Conservation (phyloP, 2,797 vertebrate species). For the Ambastaia sidthimunki region DNA sequence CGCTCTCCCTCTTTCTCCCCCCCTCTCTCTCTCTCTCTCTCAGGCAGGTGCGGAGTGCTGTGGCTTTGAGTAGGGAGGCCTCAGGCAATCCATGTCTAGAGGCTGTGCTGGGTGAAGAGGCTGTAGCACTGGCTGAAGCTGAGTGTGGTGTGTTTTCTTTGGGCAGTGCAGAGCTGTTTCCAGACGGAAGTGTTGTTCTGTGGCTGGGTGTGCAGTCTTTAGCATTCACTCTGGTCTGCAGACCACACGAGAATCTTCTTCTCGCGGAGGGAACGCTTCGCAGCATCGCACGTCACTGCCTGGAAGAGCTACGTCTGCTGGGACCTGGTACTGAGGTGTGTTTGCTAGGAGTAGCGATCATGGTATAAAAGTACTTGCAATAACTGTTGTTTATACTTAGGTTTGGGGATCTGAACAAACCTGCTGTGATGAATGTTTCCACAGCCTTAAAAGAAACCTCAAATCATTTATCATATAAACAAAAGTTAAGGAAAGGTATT, state of each 20-base stretch:
- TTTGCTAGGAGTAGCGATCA: not conserved
- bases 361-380: not conserved
- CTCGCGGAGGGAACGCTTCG: slow-evolving; percentile 84
- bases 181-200: slow-evolving; percentile 72
- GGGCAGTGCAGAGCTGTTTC: slow-evolving; percentile 79
- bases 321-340: slow-evolving; percentile 74
- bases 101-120: slow-evolving; percentile 76
- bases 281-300: slow-evolving; percentile 79
- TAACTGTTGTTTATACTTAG: not conserved
- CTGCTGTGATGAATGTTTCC: no score
- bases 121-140: slow-evolving; percentile 77
- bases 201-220: slow-evolving; percentile 84
- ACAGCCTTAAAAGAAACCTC: no score
- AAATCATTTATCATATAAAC: no score
- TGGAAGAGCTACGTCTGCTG: slow-evolving; percentile 82
- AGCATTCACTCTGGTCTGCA: slow-evolving; percentile 84
- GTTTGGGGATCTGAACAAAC: no score
- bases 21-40: not conserved
- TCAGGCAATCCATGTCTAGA: slow-evolving; percentile 70
- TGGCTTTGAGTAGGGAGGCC: slow-evolving; percentile 77
- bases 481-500: no score
- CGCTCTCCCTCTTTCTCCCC: no score
- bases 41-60: slow-evolving; percentile 84
- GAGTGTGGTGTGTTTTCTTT: slow-evolving; percentile 82
- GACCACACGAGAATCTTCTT: slow-evolving; percentile 84